These are phyloP conservation scores for Anoura caudifer DNA, from an alignment of 2,113 vertebrate species.

Conservation along the genomic window DNA sequence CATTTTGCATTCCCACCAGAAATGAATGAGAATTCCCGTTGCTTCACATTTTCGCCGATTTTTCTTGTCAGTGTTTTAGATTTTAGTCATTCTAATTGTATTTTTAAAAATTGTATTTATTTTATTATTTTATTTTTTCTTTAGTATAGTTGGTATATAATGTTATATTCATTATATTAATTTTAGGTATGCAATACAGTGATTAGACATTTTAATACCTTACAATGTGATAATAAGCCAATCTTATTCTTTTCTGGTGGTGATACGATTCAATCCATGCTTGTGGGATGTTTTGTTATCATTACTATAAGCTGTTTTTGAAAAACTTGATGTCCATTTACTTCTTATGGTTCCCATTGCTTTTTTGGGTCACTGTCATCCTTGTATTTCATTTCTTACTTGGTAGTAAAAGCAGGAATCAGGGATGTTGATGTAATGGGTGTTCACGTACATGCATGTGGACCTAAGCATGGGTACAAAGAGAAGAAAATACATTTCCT, in stretches of 20 bases:
- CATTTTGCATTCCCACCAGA: not conserved
- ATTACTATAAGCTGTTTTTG: not conserved
- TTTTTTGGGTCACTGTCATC: not conserved
- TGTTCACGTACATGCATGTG: not conserved
- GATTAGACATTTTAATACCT: not conserved
- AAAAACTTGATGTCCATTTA: not conserved
- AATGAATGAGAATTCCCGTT: not conserved
- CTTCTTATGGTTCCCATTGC: not conserved
- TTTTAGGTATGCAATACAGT: not conserved
- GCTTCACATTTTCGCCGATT: not conserved
- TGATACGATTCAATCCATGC: not conserved
- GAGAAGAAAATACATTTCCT: not conserved
- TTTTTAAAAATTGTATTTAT: not conserved
- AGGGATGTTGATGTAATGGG: not conserved
- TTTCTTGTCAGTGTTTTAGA: not conserved
- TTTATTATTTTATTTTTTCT: not conserved
- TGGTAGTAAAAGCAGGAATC: not conserved
- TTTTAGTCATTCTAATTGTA: not conserved
- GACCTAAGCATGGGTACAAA: not conserved
- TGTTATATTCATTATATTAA: not conserved
- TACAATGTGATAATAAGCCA: not conserved
- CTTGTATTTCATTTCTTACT: not conserved
- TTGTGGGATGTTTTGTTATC: not conserved
- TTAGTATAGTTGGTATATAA: not conserved
- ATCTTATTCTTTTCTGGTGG: not conserved